Percentiles rank a stretch among this genome's conserved stretches.
Conservation (phyloP, 2,888 invertebrate species). For the Amaurobius ferox region DNA sequence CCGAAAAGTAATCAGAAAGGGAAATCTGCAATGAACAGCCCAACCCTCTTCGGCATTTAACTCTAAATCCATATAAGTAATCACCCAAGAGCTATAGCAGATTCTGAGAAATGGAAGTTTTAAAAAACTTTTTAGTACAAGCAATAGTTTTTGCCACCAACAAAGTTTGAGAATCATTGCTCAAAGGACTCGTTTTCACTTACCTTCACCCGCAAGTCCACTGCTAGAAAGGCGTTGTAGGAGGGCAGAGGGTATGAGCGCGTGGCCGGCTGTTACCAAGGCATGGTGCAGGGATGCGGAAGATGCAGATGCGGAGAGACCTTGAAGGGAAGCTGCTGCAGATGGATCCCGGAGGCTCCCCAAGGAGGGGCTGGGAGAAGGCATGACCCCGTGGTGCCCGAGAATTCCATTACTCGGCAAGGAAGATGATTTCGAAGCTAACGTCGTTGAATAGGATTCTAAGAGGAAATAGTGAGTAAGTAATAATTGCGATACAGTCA, state of each 20-base stretch:
- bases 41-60: no score
- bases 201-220: conserved; percentile 33
- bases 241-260: conserved; percentile 54
- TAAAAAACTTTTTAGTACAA: no score
- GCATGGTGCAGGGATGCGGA: conserved; percentile 51
- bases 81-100: no score
- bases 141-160: no score
- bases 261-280: conserved; percentile 43
- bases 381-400: conserved; percentile 35
- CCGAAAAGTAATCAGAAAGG: no score
- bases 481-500: no score
- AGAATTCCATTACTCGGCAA: conserved; percentile 26
- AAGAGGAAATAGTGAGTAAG: no score
- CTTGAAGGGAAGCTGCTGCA: conserved; percentile 16
- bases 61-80: no score
- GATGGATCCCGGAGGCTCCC: conserved; percentile 56
- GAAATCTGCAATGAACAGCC: no score
- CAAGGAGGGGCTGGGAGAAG: conserved; percentile 64
- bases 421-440: conserved; percentile 38
- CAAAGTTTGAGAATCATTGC: no score
- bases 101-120: no score
- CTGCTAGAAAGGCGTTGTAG: conserved; percentile 42
- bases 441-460: conserved; percentile 51
- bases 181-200: neutral
- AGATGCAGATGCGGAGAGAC: conserved; percentile 48